Percentiles rank a stretch among this genome's conserved stretches.
Conservation (phyloP, 1,140 invertebrate genomes). For the Drosophila kikkawai region DNA sequence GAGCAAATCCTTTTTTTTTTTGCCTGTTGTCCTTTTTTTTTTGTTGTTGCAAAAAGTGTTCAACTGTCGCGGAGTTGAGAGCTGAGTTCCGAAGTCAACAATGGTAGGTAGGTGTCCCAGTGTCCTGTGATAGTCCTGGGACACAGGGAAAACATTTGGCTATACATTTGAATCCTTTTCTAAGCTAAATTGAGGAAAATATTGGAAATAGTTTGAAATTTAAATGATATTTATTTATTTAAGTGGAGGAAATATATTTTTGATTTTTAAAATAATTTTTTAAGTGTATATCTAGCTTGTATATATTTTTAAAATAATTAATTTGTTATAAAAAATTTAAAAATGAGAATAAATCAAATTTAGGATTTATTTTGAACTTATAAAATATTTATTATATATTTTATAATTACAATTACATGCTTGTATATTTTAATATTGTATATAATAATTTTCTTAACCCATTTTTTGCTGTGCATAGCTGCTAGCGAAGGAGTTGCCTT, state of each 20-base stretch:
- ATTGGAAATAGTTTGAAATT: not conserved
- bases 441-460: not conserved
- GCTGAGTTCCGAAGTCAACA: slow-evolving; percentile 47
- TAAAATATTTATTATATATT: not conserved
- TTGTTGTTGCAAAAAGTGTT: slow-evolving; percentile 32
- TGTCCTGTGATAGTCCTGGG: slow-evolving; percentile 18
- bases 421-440: not conserved
- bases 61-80: slow-evolving; percentile 51
- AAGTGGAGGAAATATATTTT: not conserved
- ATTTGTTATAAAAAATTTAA: not conserved
- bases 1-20: slow-evolving; percentile 66
- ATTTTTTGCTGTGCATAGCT: not conserved
- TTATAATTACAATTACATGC: not conserved
- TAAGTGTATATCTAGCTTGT: not conserved
- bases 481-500: slow-evolving; percentile 62
- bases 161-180: not conserved
- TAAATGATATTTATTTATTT: no score
- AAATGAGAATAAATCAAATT: not conserved
- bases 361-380: not conserved
- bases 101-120: slow-evolving; percentile 43
- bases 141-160: not conserved
- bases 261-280: not conserved
- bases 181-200: not conserved
- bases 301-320: not conserved
- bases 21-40: slow-evolving; percentile 33